Percentiles rank a stretch among this genome's conserved stretches.
Evolutionary conservation across 2,113 vertebrate genomes (phyloP).

Genomic region (Dasypus novemcinctus): DNA sequence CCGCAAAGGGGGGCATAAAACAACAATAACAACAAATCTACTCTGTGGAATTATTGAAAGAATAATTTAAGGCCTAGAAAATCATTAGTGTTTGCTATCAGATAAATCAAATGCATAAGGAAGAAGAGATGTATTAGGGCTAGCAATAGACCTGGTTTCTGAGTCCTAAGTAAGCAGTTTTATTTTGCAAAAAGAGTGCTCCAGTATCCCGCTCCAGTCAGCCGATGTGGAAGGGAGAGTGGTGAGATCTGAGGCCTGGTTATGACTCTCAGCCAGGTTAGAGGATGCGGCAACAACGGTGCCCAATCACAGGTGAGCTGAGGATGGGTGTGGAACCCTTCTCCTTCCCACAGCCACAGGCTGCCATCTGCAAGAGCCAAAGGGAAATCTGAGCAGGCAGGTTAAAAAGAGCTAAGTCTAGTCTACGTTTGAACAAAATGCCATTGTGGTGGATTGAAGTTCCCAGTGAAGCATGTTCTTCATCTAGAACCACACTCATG

Average conservation of each 20-base stretch:
- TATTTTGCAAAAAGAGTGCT: background rate
- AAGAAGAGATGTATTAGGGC: background rate
- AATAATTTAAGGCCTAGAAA: background rate
- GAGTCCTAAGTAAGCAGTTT: background rate
- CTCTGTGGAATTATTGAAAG: background rate
- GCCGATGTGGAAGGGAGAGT: background rate
- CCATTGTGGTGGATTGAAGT: too few relatives aligned
- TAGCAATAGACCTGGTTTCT: background rate
- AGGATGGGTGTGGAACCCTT: too few relatives aligned
- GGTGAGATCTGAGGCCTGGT: background rate
- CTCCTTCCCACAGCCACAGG: too few relatives aligned
- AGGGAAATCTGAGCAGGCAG: background rate
- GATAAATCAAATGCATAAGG: background rate
- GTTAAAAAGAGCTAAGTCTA: background rate
- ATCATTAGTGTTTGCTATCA: background rate
- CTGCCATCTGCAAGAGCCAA: background rate
- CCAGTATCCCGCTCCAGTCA: background rate
- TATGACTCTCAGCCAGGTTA: background rate
- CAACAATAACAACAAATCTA: too few relatives aligned
- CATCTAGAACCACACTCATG: too few relatives aligned
- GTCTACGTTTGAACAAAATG: background rate
- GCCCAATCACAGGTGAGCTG: background rate
- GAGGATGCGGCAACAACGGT: rapidly evolving
- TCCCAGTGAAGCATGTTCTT: too few relatives aligned
- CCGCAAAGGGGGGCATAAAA: too few relatives aligned